These are phyloP conservation scores for Puma concolor DNA, from an alignment of 2,113 vertebrate genomes.

Conservation along the genomic window DNA sequence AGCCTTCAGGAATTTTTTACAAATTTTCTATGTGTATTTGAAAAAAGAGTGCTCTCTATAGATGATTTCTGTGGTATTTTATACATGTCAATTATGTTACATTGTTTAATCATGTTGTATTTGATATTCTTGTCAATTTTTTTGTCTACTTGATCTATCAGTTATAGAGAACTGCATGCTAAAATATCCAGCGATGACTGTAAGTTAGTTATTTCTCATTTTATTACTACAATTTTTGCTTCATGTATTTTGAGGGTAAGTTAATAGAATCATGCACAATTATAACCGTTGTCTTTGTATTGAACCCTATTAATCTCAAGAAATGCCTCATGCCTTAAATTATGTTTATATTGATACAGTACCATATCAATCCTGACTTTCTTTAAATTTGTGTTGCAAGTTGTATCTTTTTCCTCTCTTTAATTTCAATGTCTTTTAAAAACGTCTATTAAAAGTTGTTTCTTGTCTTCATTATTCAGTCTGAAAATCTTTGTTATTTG, in stretches of 20 bases:
- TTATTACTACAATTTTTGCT: neutral
- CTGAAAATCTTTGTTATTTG: neutral
- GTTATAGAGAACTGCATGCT: neutral
- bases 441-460: neutral
- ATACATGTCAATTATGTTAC: neutral
- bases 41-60: neutral
- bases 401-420: neutral
- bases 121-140: neutral
- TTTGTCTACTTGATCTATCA: neutral
- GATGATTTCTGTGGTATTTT: neutral
- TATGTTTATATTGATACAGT: neutral
- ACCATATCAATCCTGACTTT: neutral
- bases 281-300: neutral
- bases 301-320: neutral
- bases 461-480: neutral
- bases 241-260: neutral
- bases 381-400: neutral
- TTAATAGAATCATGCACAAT: neutral
- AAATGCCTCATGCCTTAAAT: neutral
- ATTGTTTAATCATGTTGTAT: neutral
- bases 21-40: neutral
- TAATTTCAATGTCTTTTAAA: neutral
- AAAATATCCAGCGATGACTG: neutral
- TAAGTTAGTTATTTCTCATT: neutral
- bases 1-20: neutral